phyloP scores from a whole-genome alignment of 2,113 vertebrate genomes.

The Natator depressus region DNA sequence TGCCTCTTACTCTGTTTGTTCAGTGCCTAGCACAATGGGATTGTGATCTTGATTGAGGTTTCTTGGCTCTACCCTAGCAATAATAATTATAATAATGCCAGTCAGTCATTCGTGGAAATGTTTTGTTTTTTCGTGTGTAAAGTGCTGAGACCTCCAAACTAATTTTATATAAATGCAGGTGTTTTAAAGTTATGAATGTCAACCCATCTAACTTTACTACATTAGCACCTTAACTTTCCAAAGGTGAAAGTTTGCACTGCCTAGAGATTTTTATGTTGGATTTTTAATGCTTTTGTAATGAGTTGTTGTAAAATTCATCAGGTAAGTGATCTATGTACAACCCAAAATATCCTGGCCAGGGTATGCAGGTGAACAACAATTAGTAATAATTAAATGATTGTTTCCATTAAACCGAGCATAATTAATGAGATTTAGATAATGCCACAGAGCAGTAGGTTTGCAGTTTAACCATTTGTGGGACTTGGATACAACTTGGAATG shows the following conservation, averaged over 20 bases:
- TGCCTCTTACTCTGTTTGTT: neutral
- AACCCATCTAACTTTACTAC: neutral
- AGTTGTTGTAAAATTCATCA: slow-evolving; percentile 12
- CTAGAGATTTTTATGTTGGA: slow-evolving; percentile 1
- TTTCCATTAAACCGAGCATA: slow-evolving; percentile 30
- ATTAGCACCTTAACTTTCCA: neutral
- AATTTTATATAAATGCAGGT: neutral
- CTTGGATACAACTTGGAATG: neutral
- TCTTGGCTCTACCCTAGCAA: accelerated
- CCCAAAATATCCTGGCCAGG: slow-evolving; percentile 12
- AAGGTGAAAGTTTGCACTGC: neutral
- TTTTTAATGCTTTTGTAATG: slow-evolving; percentile 23
- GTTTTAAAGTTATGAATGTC: neutral
- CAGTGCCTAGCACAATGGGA: neutral
- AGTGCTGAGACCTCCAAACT: neutral
- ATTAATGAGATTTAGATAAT: slow-evolving; percentile 32
- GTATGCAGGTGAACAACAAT: slow-evolving; percentile 5
- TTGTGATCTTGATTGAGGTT: neutral
- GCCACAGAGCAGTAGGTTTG: neutral
- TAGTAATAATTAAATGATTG: slow-evolving; percentile 49
- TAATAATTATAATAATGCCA: neutral
- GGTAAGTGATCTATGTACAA: slow-evolving; percentile 26
- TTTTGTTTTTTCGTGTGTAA: neutral
- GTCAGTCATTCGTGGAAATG: no score
- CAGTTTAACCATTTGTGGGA: neutral